A percentile compares a stretch with the other conserved stretches of the same genome.
Evolutionary conservation across 1,140 invertebrate species (phyloP).

Genomic region (Goniozus legneri): DNA sequence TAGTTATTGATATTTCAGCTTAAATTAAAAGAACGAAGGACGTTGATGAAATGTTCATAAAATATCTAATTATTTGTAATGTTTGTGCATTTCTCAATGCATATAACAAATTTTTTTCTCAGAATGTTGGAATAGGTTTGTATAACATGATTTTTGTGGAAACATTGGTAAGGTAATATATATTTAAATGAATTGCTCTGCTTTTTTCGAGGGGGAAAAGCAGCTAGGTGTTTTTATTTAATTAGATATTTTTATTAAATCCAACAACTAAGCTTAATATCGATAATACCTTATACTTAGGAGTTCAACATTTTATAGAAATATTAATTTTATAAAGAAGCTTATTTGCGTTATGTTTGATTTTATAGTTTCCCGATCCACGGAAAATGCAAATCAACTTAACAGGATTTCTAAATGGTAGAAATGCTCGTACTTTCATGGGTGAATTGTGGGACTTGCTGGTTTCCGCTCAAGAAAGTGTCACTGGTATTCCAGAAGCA

Average conservation of each 20-base stretch:
- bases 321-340: slow-evolving; percentile 11
- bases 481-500: slow-evolving; percentile 88
- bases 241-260: slow-evolving; percentile 6
- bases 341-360: slow-evolving; percentile 1
- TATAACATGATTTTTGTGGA: slow-evolving; percentile 8
- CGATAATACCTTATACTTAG: no score
- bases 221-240: slow-evolving; percentile 32
- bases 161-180: slow-evolving; percentile 48
- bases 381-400: slow-evolving; percentile 99
- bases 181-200: slow-evolving; percentile 37
- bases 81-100: slow-evolving; percentile 22
- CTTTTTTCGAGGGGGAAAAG: slow-evolving; percentile 57
- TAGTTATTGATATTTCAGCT: slow-evolving; percentile 21
- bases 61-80: slow-evolving; percentile 24
- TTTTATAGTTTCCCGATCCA: slow-evolving; percentile 85
- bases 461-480: slow-evolving; percentile 91
- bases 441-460: slow-evolving; percentile 94
- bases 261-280: background rate
- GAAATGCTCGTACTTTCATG: slow-evolving; percentile 97
- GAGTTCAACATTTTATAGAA: no score
- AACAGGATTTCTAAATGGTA: slow-evolving; percentile 97
- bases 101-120: slow-evolving; percentile 19
- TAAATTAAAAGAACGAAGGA: slow-evolving; percentile 10
- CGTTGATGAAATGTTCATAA: slow-evolving; percentile 11
- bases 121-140: slow-evolving; percentile 18